These are phyloP conservation scores for Furcifer pardalis DNA, from an alignment of 2,797 vertebrate species.

Conservation along the genomic window DNA sequence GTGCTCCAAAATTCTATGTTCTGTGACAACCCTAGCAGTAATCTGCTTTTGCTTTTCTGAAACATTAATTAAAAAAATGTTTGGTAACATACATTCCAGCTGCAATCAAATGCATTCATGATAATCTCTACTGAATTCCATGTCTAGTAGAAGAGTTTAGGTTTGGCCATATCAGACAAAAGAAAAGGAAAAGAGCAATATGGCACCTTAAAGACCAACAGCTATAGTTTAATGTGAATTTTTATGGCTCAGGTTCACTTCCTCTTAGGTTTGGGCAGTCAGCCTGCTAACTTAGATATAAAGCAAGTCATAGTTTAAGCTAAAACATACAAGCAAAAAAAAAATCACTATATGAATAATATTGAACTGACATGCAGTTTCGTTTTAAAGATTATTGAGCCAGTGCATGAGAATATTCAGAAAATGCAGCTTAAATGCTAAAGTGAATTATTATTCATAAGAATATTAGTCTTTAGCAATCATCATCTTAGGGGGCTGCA, in stretches of 20 bases:
- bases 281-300: no score
- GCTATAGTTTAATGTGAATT: no score
- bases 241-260: no score
- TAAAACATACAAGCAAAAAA: not conserved
- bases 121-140: not conserved
- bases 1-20: not conserved
- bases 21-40: not conserved
- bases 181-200: no score
- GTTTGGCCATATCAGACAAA: no score
- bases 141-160: not conserved
- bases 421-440: not conserved
- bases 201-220: no score
- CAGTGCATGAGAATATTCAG: not conserved
- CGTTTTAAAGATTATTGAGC: not conserved
- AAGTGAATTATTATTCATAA: not conserved
- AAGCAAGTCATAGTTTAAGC: not conserved
- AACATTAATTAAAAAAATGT: not conserved
- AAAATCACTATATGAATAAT: not conserved
- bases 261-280: not conserved
- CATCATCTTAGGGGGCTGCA: no score
- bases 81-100: not conserved
- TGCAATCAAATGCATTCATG: no score
- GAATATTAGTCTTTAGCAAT: not conserved
- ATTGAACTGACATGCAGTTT: not conserved
- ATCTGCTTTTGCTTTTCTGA: not conserved